phyloP scores from a whole-genome alignment of 2,113 vertebrate species.

The Cricetomys ansorgei region DNA sequence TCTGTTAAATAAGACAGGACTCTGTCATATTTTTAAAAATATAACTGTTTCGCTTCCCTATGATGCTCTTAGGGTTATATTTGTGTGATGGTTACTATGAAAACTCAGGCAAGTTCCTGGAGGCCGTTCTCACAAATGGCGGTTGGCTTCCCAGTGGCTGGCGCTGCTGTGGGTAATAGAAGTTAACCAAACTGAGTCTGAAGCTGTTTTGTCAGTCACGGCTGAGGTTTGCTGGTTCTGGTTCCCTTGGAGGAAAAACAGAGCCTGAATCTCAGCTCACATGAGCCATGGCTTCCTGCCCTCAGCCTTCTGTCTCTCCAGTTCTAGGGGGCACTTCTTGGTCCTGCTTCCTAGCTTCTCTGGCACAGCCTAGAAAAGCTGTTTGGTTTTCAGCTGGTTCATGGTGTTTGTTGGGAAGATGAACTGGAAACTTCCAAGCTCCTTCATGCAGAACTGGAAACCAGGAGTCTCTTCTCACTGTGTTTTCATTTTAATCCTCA shows the following conservation, averaged over 20 bases:
- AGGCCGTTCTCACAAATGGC: background rate
- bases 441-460: background rate
- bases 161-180: background rate
- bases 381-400: background rate
- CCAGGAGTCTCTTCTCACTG: background rate
- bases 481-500: background rate
- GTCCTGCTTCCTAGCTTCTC: background rate
- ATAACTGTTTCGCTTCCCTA: background rate
- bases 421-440: background rate
- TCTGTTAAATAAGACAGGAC: background rate
- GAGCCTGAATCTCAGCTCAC: background rate
- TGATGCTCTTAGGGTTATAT: background rate
- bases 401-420: background rate
- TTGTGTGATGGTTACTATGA: background rate
- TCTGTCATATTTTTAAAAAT: background rate
- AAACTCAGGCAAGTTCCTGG: background rate
- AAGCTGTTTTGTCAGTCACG: too few species aligned
- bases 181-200: background rate
- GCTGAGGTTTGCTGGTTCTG: background rate
- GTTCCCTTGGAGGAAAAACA: background rate
- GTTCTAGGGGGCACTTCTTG: background rate
- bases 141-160: background rate
- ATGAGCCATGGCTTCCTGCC: background rate
- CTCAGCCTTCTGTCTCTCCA: background rate
- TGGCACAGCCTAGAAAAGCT: background rate